Evolutionary conservation across 2,797 vertebrate species (phyloP).

Genomic region (Lindbergichthys nudifrons): DNA sequence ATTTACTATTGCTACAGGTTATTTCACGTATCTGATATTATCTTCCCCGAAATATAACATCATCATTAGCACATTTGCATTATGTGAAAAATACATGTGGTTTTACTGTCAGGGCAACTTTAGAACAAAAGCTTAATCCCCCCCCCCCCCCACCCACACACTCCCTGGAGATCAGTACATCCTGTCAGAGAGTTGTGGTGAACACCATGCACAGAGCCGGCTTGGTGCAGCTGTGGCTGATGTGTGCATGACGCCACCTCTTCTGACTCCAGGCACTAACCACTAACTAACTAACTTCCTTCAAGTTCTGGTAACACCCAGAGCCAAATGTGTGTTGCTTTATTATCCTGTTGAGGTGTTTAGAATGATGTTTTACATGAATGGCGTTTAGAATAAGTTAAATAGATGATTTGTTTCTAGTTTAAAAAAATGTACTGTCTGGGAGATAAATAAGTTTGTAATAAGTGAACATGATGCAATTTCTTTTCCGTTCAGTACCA

Average conservation of each 20-base stretch:
- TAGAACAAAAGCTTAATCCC: neutral
- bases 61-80: neutral
- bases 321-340: neutral
- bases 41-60: no score
- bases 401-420: neutral
- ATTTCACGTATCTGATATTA: neutral
- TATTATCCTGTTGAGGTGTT: neutral
- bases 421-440: no score
- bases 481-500: neutral
- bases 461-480: neutral
- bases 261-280: slow-evolving; percentile 16
- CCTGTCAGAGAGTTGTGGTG: slow-evolving; percentile 19
- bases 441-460: neutral
- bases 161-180: neutral
- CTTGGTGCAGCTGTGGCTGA: slow-evolving; percentile 26
- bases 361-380: neutral
- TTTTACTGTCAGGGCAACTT: neutral
- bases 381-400: neutral
- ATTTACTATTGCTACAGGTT: slow-evolving; percentile 1
- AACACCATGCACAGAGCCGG: slow-evolving; percentile 14
- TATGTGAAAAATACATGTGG: no score
- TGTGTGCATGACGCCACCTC: neutral
- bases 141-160: neutral
- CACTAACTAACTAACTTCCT: slow-evolving; percentile 18
- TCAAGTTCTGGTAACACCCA: neutral